phyloP scores from a whole-genome alignment of 2,113 vertebrate species.

The Brachionichthys hirsutus region DNA sequence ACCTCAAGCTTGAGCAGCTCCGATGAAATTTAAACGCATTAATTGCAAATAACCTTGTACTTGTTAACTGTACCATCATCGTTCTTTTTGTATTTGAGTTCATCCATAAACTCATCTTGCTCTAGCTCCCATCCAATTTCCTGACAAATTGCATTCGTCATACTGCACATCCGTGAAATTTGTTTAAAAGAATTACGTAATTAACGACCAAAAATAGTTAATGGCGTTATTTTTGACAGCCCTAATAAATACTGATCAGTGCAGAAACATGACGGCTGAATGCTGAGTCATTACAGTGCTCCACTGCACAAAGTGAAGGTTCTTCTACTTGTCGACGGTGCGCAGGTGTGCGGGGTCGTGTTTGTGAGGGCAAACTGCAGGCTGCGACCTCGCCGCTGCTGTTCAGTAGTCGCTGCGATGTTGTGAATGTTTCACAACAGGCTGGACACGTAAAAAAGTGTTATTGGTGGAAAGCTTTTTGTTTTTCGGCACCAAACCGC shows the following conservation, averaged over 20 bases:
- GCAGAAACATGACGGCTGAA: slow-evolving; percentile 17
- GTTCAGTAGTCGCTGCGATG: slow-evolving; percentile 1
- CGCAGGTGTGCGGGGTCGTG: slow-evolving; percentile 3
- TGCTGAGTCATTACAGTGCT: slow-evolving; percentile 21
- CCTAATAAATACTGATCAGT: slow-evolving; percentile 1
- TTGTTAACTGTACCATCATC: too few relatives aligned
- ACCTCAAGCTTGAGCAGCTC: too few relatives aligned
- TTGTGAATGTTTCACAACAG: slow-evolving; percentile 6
- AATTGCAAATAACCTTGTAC: too few relatives aligned
- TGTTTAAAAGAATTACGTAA: too few relatives aligned
- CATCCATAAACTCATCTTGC: too few relatives aligned
- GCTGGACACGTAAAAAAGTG: not conserved
- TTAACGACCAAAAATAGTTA: not conserved
- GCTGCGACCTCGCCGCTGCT: not conserved
- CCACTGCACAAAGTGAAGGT: slow-evolving; percentile 1
- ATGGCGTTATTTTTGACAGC: too few relatives aligned
- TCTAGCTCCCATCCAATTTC: too few relatives aligned
- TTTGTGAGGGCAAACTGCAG: slow-evolving; percentile 13
- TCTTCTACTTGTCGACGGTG: slow-evolving; percentile 2
- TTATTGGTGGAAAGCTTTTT: not conserved
- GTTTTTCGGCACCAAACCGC: not conserved
- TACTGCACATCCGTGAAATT: too few relatives aligned
- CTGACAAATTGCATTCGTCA: too few relatives aligned
- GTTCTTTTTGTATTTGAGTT: too few relatives aligned
- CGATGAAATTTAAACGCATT: too few relatives aligned